phyloP scores from a whole-genome alignment of 2,888 invertebrate genomes.

The Leistus spinibarbis region DNA sequence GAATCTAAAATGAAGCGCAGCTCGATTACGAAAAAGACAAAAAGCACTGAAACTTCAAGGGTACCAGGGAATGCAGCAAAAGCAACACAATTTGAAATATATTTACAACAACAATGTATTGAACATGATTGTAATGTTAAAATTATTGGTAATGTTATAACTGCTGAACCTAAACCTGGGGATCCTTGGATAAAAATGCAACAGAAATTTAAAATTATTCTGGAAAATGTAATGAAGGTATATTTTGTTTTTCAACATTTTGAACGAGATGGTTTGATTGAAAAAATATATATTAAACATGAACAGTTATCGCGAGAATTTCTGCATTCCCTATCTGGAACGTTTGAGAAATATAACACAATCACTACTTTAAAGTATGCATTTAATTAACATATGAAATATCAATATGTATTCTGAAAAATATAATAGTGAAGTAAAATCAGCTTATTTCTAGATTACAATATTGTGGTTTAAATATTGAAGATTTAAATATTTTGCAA shows the following conservation, averaged over 20 bases:
- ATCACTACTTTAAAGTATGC: constrained; percentile 22
- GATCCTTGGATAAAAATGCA: neutral
- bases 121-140: neutral
- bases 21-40: neutral
- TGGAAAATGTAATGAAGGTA: neutral
- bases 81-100: neutral
- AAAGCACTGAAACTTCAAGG: neutral
- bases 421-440: no score
- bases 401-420: no score
- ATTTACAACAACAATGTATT: neutral
- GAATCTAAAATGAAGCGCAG: neutral
- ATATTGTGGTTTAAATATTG: constrained; percentile 49
- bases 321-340: neutral
- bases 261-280: constrained; percentile 13
- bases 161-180: constrained; percentile 6
- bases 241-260: constrained; percentile 17
- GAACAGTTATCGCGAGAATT: neutral
- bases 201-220: neutral
- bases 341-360: constrained; percentile 15
- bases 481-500: constrained; percentile 49
- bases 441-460: constrained; percentile 47
- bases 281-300: constrained; percentile 19
- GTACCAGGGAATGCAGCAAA: neutral
- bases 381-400: neutral
- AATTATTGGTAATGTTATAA: constrained; percentile 9